Percentiles rank a stretch among this genome's conserved stretches.
Evolutionary conservation across 2,888 invertebrate genomes (phyloP).

Genomic region (Hypercompe scribonia): DNA sequence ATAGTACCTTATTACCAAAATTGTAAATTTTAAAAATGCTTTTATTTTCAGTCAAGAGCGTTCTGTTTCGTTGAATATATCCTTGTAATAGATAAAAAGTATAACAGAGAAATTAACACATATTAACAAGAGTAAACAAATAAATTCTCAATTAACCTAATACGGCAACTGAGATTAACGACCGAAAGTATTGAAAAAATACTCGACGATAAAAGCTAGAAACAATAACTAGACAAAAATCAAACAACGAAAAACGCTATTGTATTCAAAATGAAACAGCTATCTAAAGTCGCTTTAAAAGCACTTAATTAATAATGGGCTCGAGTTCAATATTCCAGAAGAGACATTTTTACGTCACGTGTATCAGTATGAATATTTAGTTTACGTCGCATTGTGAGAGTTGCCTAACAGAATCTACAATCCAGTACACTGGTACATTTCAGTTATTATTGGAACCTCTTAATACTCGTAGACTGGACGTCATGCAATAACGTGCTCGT

Average conservation of each 20-base stretch:
- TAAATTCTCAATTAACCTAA: neutral
- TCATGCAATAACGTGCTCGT: slow-evolving; percentile 60
- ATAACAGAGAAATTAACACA: neutral
- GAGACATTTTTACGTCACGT: slow-evolving; percentile 24
- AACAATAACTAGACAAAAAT: neutral
- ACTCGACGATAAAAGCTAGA: neutral
- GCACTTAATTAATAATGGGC: neutral
- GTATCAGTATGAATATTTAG: slow-evolving; percentile 43
- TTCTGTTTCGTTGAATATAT: neutral
- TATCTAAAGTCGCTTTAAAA: neutral
- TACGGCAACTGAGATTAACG: neutral
- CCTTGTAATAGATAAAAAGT: neutral
- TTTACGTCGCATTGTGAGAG: slow-evolving; percentile 23
- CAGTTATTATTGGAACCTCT: slow-evolving; percentile 73
- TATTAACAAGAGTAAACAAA: neutral
- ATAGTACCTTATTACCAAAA: no score
- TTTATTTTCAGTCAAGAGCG: neutral
- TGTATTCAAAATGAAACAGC: neutral
- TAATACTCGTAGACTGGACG: slow-evolving; percentile 58
- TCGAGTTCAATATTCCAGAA: slow-evolving; percentile 8
- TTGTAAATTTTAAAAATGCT: neutral
- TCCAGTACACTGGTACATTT: slow-evolving; percentile 61
- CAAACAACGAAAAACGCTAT: neutral
- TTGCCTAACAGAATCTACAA: slow-evolving; percentile 49
- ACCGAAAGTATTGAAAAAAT: neutral